These are phyloP conservation scores for Pitangus sulphuratus DNA, from an alignment of 2,797 vertebrate genomes.

Conservation along the genomic window DNA sequence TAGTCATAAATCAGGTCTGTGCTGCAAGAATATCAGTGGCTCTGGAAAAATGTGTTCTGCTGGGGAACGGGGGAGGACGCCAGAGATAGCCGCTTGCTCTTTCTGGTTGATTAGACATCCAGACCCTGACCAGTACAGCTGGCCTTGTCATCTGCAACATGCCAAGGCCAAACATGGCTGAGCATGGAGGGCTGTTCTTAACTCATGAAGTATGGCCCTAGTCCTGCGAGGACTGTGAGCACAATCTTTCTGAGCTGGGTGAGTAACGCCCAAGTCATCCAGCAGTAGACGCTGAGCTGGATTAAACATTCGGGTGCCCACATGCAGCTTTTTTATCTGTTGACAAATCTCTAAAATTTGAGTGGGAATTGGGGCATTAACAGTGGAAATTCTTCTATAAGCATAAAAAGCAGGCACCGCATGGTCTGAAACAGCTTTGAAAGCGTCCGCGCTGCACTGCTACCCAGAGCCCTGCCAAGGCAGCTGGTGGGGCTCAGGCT, in stretches of 20 bases:
- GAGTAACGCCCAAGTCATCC: background rate
- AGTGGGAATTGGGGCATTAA: background rate
- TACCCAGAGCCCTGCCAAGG: background rate
- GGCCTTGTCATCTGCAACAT: background rate
- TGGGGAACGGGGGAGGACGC: background rate
- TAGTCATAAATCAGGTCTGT: background rate
- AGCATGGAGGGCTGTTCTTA: slow-evolving; percentile 1
- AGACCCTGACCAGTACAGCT: slow-evolving; percentile 2
- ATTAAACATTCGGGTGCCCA: background rate
- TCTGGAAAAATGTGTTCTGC: slow-evolving; percentile 38
- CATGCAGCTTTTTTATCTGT: background rate
- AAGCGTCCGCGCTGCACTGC: background rate
- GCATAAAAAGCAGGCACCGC: background rate
- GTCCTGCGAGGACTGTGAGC: background rate
- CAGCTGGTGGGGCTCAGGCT: background rate
- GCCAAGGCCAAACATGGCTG: slow-evolving; percentile 27
- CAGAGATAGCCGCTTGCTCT: slow-evolving; percentile 28
- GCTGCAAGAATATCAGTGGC: background rate
- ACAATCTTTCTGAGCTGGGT: background rate
- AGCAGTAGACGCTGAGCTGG: background rate
- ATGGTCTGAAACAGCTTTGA: background rate
- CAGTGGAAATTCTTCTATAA: background rate
- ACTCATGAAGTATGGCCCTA: background rate
- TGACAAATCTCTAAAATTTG: background rate
- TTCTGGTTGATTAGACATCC: background rate